These are phyloP conservation scores for Phengaris alcon DNA, from an alignment of 2,888 invertebrate species.

Conservation along the genomic window DNA sequence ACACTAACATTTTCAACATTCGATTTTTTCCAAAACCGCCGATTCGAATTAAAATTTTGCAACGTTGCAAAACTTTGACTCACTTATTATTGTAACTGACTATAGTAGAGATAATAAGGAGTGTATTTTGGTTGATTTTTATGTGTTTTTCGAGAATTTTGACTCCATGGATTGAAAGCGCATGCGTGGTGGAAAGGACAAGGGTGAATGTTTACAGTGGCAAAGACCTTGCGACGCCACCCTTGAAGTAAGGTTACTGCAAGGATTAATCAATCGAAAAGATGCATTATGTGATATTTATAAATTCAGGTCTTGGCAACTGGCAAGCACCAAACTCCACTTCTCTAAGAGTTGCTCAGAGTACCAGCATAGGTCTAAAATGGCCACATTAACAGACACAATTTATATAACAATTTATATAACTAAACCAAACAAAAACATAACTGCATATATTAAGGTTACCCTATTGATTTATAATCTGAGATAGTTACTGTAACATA, in stretches of 20 bases:
- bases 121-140: not conserved
- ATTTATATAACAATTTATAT: too few species aligned
- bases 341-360: too few species aligned
- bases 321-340: too few species aligned
- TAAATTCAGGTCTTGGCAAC: not conserved
- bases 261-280: conserved; percentile 20
- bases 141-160: conserved; percentile 41
- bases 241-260: conserved; percentile 35
- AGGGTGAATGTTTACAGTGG: conserved; percentile 51
- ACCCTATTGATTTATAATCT: too few species aligned
- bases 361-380: too few species aligned
- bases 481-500: too few species aligned
- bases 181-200: conserved; percentile 66
- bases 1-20: conserved; percentile 51
- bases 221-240: conserved; percentile 36
- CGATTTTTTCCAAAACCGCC: conserved; percentile 27
- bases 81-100: too few species aligned
- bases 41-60: not conserved
- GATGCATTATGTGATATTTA: conserved; percentile 7
- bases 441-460: too few species aligned
- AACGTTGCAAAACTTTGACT: not conserved
- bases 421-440: too few species aligned
- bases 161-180: conserved; percentile 60
- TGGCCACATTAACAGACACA: too few species aligned
- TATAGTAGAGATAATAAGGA: not conserved